Conservation (phyloP, 2,797 vertebrate species). For the Platalea minor region DNA sequence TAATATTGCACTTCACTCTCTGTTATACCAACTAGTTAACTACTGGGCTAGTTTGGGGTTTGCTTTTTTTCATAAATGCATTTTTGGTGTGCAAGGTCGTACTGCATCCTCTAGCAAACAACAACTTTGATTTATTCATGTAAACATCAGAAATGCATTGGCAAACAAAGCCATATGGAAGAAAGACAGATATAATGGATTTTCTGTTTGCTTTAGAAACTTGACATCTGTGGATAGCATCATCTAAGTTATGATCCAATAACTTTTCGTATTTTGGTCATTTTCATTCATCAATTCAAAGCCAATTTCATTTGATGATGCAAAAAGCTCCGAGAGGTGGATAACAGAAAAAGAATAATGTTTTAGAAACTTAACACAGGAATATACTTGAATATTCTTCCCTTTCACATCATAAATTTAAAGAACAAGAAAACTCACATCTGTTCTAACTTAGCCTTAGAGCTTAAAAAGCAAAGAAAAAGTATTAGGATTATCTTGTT, state of each 20-base stretch:
- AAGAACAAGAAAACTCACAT: constrained; percentile 16
- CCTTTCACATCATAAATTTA: constrained; percentile 9
- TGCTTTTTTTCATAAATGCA: background rate
- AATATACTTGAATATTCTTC: background rate
- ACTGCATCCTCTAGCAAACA: background rate
- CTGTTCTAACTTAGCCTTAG: constrained; percentile 39
- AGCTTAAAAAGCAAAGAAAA: background rate
- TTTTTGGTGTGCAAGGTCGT: background rate
- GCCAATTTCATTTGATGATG: background rate
- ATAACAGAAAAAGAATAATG: background rate
- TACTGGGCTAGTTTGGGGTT: background rate
- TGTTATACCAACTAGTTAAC: background rate
- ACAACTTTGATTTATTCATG: constrained; percentile 31
- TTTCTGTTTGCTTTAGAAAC: constrained; percentile 67
- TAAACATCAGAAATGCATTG: constrained; percentile 49
- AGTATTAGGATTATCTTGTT: background rate
- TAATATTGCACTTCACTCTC: background rate
- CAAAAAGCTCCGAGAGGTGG: background rate
- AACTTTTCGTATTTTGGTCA: constrained; percentile 13
- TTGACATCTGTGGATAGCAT: constrained; percentile 53
- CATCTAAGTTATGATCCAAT: background rate
- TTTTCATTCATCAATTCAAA: constrained; percentile 18
- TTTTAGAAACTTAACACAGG: background rate
- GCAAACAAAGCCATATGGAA: constrained; percentile 72
- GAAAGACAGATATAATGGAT: constrained; percentile 38